Base-by-base conservation (phyloP, 2,113 vertebrate genomes). In the Candoia aspera region DNA sequence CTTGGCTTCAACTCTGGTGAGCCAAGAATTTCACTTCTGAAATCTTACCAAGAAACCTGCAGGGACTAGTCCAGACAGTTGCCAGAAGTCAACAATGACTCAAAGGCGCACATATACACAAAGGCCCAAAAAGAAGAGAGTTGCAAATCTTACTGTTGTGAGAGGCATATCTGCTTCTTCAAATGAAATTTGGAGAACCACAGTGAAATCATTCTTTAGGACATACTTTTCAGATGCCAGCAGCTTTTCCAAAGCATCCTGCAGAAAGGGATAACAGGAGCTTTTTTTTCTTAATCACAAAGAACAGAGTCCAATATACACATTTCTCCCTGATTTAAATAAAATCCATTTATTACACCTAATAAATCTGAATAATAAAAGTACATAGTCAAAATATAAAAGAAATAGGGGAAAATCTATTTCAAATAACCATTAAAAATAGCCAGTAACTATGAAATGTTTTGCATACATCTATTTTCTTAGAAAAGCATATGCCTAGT, bases 171-270 rank as follows among this genome's bases (percentile, higher is more conserved):
- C 46, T 90, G 95, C 87, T 92, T 97, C 96, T 3, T 96, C 97
- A 11, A 98, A 89, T 92, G 98, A 96, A 37, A 98, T 98, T 96
- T 99, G 99, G 95, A 98, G 96, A 46, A 98, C 93, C 1, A 98
- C 98, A 0, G 98, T 96, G 93, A 99, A 99, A 94, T 98, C 97
- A 17, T 97, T 90, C 8, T 95, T 96, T 5, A 96, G 95, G 53
- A 98, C 98, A 88, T 99, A 98, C 8, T 92, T 96, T 33, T 97
- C 97, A 19, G 98, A 97, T 60, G 98, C 96, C 85, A 99, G 94
- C 0, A 99, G 95, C 26, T 96, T 95, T 91, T 96, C 97, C 97
- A 98, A 98, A 54, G 93, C 94, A 73, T 92, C 94, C 99, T 99
- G 93, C 89, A 89, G 21, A 59, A 89, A 2, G 91, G 57, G 64